These are phyloP conservation scores for Setipinna tenuifilis DNA, from an alignment of 2,797 vertebrate species.

Conservation along the genomic window DNA sequence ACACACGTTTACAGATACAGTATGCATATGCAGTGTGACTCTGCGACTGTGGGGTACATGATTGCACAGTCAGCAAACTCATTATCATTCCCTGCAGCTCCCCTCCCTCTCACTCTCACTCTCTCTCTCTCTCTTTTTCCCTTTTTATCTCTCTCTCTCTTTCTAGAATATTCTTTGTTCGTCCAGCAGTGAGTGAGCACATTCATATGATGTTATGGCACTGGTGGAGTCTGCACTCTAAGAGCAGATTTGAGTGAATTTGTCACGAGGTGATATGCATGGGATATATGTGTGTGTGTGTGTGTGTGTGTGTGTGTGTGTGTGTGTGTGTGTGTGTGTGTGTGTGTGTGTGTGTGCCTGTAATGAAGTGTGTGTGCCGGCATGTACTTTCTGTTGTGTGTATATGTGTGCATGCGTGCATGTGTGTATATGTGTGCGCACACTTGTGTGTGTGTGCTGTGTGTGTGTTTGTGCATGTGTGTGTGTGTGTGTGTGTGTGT, in stretches of 20 bases:
- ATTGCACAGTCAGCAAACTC: conserved; percentile 14
- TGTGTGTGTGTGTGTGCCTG: no score
- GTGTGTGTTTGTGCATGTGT: no score
- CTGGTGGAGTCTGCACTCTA: neutral
- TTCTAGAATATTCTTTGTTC: neutral
- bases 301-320: neutral
- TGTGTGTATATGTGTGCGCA: no score
- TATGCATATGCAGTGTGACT: neutral
- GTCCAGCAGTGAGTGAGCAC: neutral
- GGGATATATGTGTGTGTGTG: neutral
- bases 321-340: neutral
- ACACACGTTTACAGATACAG: neutral
- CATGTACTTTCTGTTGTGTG: no score
- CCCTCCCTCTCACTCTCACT: neutral
- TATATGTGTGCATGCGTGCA: no score
- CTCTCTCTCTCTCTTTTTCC: neutral
- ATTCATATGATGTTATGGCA: neutral
- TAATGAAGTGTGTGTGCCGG: no score
- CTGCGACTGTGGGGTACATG: neutral
- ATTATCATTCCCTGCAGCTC: conserved; percentile 19
- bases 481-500: no score
- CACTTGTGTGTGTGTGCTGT: no score
- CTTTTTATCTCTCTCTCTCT: neutral
- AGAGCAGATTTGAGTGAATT: neutral
- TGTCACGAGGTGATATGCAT: neutral